A percentile compares a stretch with the other conserved stretches of the same genome.
phyloP scores from a whole-genome alignment of 1,140 invertebrate genomes.

The Hypsibius dujardini region DNA sequence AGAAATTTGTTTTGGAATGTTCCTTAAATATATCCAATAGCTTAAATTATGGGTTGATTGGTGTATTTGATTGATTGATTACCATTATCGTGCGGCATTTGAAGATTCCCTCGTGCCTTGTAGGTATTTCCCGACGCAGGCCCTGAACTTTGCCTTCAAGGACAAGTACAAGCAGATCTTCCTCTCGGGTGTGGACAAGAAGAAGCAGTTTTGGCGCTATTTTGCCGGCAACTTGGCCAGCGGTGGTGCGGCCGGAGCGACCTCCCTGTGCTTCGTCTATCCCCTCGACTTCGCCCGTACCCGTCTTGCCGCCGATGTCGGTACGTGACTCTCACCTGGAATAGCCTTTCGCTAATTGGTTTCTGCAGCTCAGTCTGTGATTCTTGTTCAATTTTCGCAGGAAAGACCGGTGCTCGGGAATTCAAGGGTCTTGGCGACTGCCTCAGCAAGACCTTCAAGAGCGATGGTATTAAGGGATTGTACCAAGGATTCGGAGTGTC shows the following conservation, averaged over 20 bases:
- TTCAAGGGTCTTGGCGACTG: constrained; percentile 73
- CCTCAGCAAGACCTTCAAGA: constrained; percentile 63
- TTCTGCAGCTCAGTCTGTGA: not conserved
- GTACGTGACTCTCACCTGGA: not conserved
- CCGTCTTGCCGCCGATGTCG: constrained; percentile 42
- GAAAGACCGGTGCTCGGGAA: constrained; percentile 52
- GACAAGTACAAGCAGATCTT: constrained; percentile 47
- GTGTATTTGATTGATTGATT: too few relatives aligned
- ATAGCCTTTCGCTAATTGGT: not conserved
- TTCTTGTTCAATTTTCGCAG: constrained; percentile 55
- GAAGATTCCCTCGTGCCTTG: too few relatives aligned
- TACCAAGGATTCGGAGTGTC: constrained; percentile 85
- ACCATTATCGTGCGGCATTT: too few relatives aligned
- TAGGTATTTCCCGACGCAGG: constrained; percentile 76
- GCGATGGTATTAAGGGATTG: constrained; percentile 63
- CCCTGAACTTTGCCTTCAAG: constrained; percentile 88
- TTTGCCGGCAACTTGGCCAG: constrained; percentile 72
- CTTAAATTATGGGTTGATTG: too few relatives aligned
- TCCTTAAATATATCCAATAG: too few relatives aligned
- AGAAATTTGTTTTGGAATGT: too few relatives aligned
- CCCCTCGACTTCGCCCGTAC: constrained; percentile 86
- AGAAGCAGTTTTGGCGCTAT: constrained; percentile 66
- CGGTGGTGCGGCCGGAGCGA: constrained; percentile 78
- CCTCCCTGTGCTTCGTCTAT: constrained; percentile 82
- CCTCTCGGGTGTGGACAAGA: constrained; percentile 62